These are phyloP conservation scores for Petrocephalus schoutedeni DNA, from an alignment of 2,797 vertebrate genomes.

Conservation along the genomic window DNA sequence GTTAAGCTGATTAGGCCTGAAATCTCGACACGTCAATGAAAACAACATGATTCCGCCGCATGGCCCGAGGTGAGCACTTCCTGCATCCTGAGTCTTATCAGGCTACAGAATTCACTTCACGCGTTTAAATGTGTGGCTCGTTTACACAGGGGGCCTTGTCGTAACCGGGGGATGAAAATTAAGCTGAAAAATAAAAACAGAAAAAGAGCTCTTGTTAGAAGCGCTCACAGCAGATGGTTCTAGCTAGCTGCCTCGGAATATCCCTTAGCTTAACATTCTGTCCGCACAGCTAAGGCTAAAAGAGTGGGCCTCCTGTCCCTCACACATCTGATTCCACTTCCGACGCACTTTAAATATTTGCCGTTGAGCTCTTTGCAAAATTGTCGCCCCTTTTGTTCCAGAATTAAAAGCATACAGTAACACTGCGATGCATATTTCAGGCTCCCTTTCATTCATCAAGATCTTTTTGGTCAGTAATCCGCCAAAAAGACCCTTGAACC, in stretches of 20 bases:
- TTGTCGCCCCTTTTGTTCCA: not conserved
- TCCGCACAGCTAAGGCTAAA: not conserved
- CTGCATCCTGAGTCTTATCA: not conserved
- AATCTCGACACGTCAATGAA: not conserved
- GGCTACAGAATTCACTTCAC: not conserved
- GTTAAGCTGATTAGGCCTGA: not conserved
- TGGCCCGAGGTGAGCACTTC: not conserved
- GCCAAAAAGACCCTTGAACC: not conserved
- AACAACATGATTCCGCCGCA: not conserved
- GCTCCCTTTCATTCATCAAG: not conserved
- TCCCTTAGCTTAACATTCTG: not conserved
- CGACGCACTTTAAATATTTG: not conserved
- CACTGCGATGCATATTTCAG: not conserved
- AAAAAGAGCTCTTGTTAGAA: not conserved
- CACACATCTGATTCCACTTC: not conserved
- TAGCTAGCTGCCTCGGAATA: not conserved
- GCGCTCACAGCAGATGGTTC: not conserved
- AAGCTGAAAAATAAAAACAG: not conserved
- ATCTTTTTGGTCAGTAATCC: not conserved
- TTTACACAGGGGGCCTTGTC: not conserved
- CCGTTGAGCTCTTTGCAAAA: not conserved
- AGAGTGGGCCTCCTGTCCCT: no score
- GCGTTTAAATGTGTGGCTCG: not conserved
- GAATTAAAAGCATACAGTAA: not conserved
- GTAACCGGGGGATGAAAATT: not conserved